Evolutionary conservation across 2,113 vertebrate species (phyloP).

Genomic region (Anas platyrhynchos): DNA sequence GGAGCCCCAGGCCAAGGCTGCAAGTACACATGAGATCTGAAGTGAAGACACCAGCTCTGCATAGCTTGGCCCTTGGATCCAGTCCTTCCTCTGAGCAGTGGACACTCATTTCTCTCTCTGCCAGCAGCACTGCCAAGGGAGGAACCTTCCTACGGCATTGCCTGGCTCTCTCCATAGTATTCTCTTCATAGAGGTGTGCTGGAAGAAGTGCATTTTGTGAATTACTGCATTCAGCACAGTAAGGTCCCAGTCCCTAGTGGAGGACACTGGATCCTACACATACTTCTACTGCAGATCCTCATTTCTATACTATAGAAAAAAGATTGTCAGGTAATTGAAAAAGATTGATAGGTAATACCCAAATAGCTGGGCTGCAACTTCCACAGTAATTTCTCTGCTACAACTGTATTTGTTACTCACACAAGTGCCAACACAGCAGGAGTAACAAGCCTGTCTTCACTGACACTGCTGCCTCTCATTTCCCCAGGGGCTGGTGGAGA

Average conservation of each 20-base stretch:
- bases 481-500: background rate
- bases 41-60: background rate
- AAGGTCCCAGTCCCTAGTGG: background rate
- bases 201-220: background rate
- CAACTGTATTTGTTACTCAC: background rate
- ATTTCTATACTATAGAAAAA: background rate
- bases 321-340: background rate
- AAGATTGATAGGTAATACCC: background rate
- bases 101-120: background rate
- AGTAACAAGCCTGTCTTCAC: background rate
- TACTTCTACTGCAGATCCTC: background rate
- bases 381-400: background rate
- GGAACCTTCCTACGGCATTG: background rate
- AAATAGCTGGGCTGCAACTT: background rate
- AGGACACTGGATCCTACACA: accelerated
- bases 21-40: background rate
- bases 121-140: background rate
- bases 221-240: background rate
- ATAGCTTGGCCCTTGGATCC: background rate
- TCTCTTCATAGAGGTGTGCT: background rate
- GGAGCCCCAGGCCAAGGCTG: background rate
- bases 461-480: background rate
- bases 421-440: background rate
- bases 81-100: background rate
- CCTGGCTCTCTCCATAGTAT: background rate